Conservation (phyloP, 2,113 vertebrate species). For the Burhinus oedicnemus region DNA sequence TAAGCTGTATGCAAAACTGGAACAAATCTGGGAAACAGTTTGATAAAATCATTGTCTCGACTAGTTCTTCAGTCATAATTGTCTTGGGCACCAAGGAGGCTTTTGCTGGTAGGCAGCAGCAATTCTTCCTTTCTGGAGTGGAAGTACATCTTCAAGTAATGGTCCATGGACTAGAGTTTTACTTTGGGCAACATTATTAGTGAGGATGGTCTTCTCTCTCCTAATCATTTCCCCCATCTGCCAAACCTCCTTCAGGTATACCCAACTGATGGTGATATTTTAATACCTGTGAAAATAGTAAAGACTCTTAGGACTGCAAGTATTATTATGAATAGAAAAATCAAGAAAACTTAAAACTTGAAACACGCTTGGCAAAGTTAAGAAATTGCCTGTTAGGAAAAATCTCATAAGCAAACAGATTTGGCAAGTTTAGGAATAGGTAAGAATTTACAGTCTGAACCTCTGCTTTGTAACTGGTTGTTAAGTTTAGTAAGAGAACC, state of each 20-base stretch:
- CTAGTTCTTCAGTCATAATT: not conserved
- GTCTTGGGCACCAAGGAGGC: not conserved
- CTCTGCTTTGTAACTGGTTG: not conserved
- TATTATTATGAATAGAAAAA: not conserved
- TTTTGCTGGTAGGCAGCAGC: not conserved
- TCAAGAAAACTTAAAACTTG: not conserved
- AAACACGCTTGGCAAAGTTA: not conserved
- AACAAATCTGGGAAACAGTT: not conserved
- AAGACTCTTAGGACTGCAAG: not conserved
- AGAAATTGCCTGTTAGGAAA: not conserved
- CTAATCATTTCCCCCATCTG: not conserved
- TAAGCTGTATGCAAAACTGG: not conserved
- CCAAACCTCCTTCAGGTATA: not conserved
- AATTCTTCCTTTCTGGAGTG: not conserved
- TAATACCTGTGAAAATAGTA: not conserved
- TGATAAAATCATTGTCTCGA: not conserved
- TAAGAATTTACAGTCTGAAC: not conserved
- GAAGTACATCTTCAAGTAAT: not conserved
- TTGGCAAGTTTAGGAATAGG: not conserved
- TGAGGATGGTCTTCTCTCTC: not conserved
- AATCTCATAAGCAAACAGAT: not conserved
- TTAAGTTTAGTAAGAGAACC: not conserved
- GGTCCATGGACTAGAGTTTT: not conserved
- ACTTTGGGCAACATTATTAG: not conserved
- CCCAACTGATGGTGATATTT: not conserved